These are phyloP conservation scores for Kryptopterus vitreolus DNA, from an alignment of 2,797 vertebrate genomes.

Conservation along the genomic window DNA sequence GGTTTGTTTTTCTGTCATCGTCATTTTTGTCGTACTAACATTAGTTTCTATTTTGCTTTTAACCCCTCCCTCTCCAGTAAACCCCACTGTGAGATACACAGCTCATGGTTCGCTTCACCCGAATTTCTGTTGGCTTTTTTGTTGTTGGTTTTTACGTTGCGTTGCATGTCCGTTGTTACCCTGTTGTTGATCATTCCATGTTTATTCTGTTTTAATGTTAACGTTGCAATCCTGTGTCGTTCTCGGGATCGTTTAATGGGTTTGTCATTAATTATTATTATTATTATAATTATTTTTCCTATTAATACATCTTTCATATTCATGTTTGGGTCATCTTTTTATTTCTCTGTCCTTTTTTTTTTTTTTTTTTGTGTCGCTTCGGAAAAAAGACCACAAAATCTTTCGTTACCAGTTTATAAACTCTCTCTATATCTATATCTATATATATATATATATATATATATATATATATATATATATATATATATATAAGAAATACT, in stretches of 20 bases:
- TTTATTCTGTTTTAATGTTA: constrained; percentile 38
- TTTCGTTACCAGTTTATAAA: too few species aligned
- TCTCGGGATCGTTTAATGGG: constrained; percentile 33
- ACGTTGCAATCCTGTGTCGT: constrained; percentile 31
- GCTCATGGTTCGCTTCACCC: background rate
- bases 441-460: too few species aligned
- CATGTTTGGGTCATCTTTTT: constrained; percentile 18
- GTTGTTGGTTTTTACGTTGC: constrained; percentile 3
- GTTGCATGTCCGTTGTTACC: constrained; percentile 27
- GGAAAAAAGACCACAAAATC: background rate
- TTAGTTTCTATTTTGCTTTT: constrained; percentile 13
- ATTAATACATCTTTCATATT: constrained; percentile 43
- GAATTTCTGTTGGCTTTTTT: constrained; percentile 5
- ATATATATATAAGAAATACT: too few species aligned
- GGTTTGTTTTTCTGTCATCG: background rate
- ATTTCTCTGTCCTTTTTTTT: too few species aligned
- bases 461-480: too few species aligned
- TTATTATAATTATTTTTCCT: too few species aligned
- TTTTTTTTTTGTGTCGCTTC: background rate
- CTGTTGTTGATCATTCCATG: constrained; percentile 21
- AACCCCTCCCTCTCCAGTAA: background rate
- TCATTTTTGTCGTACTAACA: constrained; percentile 8
- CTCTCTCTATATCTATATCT: too few species aligned
- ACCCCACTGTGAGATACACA: background rate
- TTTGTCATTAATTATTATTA: constrained; percentile 21